Evolutionary conservation across 2,888 invertebrate genomes (phyloP).

Genomic region (Junonia oenone): DNA sequence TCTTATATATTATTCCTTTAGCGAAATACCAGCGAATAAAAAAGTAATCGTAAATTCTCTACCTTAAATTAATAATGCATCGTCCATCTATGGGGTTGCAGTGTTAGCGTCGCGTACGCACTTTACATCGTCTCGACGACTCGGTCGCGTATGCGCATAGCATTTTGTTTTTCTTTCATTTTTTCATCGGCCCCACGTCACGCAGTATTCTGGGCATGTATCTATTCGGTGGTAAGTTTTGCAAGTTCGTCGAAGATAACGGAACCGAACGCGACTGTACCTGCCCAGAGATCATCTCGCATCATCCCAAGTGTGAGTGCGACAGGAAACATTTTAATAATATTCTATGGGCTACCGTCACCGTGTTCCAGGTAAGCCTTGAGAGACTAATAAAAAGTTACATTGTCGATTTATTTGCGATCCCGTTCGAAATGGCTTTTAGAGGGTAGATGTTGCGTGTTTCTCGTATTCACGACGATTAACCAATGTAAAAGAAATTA

Average conservation of each 20-base stretch:
- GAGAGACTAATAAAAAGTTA: constrained; percentile 57
- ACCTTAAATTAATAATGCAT: constrained; percentile 25
- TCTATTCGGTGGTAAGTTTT: constrained; percentile 99
- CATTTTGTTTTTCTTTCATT: constrained; percentile 78
- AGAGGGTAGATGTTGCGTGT: constrained; percentile 58
- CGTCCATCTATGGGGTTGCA: constrained; percentile 43
- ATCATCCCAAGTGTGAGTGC: constrained; percentile 94
- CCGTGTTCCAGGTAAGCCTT: constrained; percentile 96
- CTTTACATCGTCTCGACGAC: constrained; percentile 54
- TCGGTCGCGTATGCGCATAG: constrained; percentile 75
- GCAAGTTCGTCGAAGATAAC: constrained; percentile 94
- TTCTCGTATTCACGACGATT: constrained; percentile 48
- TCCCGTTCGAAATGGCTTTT: constrained; percentile 60
- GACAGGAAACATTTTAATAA: constrained; percentile 99
- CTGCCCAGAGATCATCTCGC: constrained; percentile 94
- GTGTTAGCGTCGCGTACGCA: constrained; percentile 67
- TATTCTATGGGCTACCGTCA: constrained; percentile 97
- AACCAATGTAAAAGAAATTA: constrained; percentile 11
- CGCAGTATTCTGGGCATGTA: constrained; percentile 98
- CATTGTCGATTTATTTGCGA: constrained; percentile 72
- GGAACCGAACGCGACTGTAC: constrained; percentile 92
- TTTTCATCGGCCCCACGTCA: constrained; percentile 43
- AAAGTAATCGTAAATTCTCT: background rate
- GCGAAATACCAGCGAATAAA: no score
- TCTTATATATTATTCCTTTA: no score